phyloP scores from a whole-genome alignment of 2,888 invertebrate species.

The Pachliopta kotzebuea region DNA sequence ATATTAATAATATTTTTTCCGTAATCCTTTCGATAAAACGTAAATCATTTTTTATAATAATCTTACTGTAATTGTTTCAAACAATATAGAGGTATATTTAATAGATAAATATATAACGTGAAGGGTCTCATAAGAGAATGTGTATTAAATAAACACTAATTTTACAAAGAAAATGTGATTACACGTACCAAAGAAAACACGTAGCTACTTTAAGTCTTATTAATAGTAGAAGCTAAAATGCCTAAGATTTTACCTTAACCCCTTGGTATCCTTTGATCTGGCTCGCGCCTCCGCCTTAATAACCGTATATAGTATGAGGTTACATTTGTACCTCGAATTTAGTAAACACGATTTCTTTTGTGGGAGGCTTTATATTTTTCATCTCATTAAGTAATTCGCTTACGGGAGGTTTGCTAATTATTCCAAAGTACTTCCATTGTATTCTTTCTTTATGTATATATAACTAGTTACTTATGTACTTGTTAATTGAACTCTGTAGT shows the following conservation, averaged over 20 bases:
- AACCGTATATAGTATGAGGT: slow-evolving; percentile 66
- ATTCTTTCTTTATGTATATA: not conserved
- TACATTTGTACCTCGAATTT: slow-evolving; percentile 46
- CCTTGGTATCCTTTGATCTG: slow-evolving; percentile 61
- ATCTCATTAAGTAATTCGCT: slow-evolving; percentile 24
- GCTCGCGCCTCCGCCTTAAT: slow-evolving; percentile 60
- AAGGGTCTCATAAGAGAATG: too few species aligned
- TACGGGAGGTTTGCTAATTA: slow-evolving; percentile 5
- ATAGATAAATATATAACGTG: too few species aligned
- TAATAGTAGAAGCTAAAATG: slow-evolving; percentile 44
- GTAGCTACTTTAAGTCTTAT: slow-evolving; percentile 10
- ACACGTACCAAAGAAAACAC: slow-evolving; percentile 13
- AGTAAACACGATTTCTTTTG: slow-evolving; percentile 37
- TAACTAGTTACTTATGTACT: not conserved
- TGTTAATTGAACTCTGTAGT: not conserved
- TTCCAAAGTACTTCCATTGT: not conserved
- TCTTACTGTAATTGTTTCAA: too few species aligned
- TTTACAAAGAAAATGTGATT: slow-evolving; percentile 13
- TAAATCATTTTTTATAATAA: too few species aligned
- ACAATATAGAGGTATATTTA: too few species aligned
- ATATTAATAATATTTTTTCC: too few species aligned
- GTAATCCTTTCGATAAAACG: too few species aligned
- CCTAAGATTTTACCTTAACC: slow-evolving; percentile 65
- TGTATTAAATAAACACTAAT: not conserved
- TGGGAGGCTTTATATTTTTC: slow-evolving; percentile 30